Evolutionary conservation across 2,797 vertebrate genomes (phyloP), one percentile per base, ranked within the genome.

Genomic region (Gymnothorax reevesii): DNA sequence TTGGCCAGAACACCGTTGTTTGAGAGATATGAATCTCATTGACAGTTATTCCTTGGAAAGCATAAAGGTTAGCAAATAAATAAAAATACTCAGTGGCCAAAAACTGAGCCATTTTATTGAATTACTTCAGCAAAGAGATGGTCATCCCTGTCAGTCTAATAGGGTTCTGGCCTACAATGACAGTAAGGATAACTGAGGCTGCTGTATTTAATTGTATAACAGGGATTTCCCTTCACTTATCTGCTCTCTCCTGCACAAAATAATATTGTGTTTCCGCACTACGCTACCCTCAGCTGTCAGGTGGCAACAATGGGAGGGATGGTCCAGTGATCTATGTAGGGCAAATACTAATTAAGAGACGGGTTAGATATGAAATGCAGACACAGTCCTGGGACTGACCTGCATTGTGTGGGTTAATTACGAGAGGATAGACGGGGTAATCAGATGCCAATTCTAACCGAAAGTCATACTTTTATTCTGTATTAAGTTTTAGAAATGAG

Each of bases 401-500:
- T 3, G 22, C 9, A 83, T 0, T 15, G 82, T 60, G 57, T 10
- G 57, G 25, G 25, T 25, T 83, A 42, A 64, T n/a, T 62, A 66
- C 1, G 15, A n/a, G n/a, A 66, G 62, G 62, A 22, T 5, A 8
- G 8, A 22, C n/a, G 62, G 62, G 62, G 62, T 66, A 66, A 66
- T 62, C 20, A 62, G 15, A 62, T 33, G 57, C 57, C 33, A 25
- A 4, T n/a, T 83, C 27, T 27, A 12, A 27, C 57, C 57, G 33
- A 62, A 20, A 62, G 57, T 5, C 57, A 17, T 42, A 22, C 59
- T 57, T 64, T 64, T 64, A 84, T 84, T 52, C 66, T 1, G 27
- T 66, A 25, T 84, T 84, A 69, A 17, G 42, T 49, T 84, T 84
- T 55, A 42, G 64, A 22, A 84, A 71, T 55, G 20, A 57, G 62